Conservation (phyloP, 1,140 invertebrate genomes). For the Drosophila repleta region DNA sequence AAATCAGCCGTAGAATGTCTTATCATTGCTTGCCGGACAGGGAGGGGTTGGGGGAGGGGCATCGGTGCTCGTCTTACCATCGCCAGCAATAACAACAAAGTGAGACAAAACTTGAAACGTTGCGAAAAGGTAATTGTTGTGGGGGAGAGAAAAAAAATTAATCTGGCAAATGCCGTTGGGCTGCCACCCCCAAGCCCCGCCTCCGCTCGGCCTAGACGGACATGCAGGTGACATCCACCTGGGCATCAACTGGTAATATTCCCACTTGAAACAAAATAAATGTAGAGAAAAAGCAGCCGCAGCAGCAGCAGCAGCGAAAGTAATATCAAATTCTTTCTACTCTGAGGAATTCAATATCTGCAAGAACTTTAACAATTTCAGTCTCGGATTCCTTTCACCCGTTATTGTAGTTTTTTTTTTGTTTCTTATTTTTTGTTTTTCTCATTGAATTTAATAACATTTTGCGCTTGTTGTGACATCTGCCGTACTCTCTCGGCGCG, state of each 20-base stretch:
- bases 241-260: conserved; percentile 26
- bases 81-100: conserved; percentile 14
- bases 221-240: conserved; percentile 36
- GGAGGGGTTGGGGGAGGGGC: background rate
- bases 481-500: background rate
- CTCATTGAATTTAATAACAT: background rate
- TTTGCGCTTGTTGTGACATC: background rate
- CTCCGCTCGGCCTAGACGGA: background rate
- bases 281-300: background rate
- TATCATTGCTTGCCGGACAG: conserved; percentile 13
- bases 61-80: conserved; percentile 10
- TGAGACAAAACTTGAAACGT: conserved; percentile 10
- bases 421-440: too few species aligned
- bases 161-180: conserved; percentile 37
- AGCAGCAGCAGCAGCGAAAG: too few species aligned
- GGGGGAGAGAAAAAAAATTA: conserved; percentile 23
- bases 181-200: background rate
- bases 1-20: conserved; percentile 37
- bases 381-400: background rate
- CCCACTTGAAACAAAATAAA: conserved; percentile 11
- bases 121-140: conserved; percentile 15
- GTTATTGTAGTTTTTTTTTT: background rate
- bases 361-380: too few species aligned
- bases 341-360: background rate
- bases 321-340: background rate